These are phyloP conservation scores for Echinarachnius parma DNA, from an alignment of 53 echinoderm and acorn worm species.

Conservation along the genomic window DNA sequence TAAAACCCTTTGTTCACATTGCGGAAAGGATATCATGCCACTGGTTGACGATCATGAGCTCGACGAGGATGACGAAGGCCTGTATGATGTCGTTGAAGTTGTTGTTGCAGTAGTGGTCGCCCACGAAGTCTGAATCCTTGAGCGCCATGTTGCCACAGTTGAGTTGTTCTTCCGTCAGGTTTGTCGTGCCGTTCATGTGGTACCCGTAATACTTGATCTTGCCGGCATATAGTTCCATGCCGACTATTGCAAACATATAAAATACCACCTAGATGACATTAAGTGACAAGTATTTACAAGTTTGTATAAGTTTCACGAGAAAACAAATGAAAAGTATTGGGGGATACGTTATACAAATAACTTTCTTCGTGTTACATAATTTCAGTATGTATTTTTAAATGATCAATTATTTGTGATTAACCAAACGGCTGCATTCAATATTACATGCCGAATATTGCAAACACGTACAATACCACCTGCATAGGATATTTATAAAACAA, in stretches of 20 bases:
- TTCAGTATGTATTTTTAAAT: no score
- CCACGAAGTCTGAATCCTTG: conserved; percentile 65
- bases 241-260: conserved; percentile 83
- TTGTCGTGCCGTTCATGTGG: conserved; percentile 13
- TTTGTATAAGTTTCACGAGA: no score
- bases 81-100: conserved; percentile 92
- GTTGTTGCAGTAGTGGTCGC: conserved; percentile 94
- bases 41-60: conserved; percentile 93
- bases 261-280: conserved; percentile 56
- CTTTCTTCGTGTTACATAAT: no score
- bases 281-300: no score
- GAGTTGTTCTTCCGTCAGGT: conserved; percentile 1
- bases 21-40: conserved; percentile 99
- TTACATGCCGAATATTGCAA: no score
- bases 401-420: no score
- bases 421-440: no score
- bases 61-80: conserved; percentile 79
- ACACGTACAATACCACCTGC: no score
- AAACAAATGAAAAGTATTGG: no score
- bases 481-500: no score
- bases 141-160: conserved; percentile 82
- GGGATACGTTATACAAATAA: no score
- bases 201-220: conserved; percentile 71
- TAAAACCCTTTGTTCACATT: no score
- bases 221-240: conserved; percentile 80